A percentile compares a stretch with the other conserved stretches of the same genome.
These are phyloP conservation scores for Drosophila cracens DNA, from an alignment of 2,888 invertebrate species.

Conservation along the genomic window DNA sequence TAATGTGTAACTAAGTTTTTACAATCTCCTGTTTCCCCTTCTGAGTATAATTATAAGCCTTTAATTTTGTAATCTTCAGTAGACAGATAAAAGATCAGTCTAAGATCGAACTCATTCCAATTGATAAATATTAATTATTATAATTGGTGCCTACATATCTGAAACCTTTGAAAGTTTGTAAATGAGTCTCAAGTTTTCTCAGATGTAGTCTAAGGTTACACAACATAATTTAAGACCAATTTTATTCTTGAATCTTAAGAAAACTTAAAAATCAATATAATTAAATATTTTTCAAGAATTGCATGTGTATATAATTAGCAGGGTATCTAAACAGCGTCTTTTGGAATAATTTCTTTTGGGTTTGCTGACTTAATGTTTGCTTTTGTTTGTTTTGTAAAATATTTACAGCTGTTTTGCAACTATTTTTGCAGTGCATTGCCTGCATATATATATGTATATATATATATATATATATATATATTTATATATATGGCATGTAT, in stretches of 20 bases:
- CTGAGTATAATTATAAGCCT: neutral
- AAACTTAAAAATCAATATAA: neutral
- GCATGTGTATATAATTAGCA: neutral
- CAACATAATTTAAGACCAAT: neutral
- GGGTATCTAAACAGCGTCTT: conserved; percentile 9
- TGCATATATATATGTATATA: neutral
- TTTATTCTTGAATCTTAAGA: neutral
- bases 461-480: neutral
- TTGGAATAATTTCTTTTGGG: conserved; percentile 6
- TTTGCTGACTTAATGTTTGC: conserved; percentile 17
- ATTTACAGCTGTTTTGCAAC: conserved; percentile 54
- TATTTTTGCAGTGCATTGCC: conserved; percentile 46
- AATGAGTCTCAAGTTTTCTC: neutral
- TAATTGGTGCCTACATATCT: neutral
- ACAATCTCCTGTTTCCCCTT: neutral
- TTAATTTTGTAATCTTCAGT: neutral
- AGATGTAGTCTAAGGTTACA: no score
- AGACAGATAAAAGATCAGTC: neutral
- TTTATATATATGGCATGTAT: neutral
- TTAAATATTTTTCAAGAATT: neutral
- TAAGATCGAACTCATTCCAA: neutral
- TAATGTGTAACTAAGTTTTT: neutral
- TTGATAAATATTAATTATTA: fast-evolving
- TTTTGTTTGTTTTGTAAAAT: conserved; percentile 25
- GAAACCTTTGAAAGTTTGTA: neutral